Evolutionary conservation across 2,888 invertebrate species (phyloP), one percentile per base, ranked within the genome.

Genomic region (Caenorhabditis wallacei): DNA sequence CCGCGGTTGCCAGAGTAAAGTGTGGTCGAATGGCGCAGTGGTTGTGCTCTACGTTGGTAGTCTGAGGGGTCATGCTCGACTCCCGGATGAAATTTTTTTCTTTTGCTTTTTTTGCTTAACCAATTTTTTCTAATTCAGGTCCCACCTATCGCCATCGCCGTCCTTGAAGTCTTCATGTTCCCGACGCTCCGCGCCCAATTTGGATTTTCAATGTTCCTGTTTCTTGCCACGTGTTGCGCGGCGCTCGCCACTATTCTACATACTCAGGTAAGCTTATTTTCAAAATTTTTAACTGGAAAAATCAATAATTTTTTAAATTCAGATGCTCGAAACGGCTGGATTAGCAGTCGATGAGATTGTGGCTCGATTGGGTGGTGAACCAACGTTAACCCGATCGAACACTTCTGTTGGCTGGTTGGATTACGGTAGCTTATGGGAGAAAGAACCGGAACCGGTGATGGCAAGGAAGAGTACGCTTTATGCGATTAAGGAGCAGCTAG

Each of bases 151-250:
- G 69, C 74, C 16, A 81, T 89, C n/a, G 87, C 88, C 51, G 84
- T 88, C n/a, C 68, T 83, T 5, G 84, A 88, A 54, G 90, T 90
- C 11, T 75, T 88, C 35, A 64, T 85, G 56, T 90, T 90, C 48
- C 90, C 89, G 1, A 75, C 76, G 7, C 64, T 88, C 2, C 83
- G 85, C 8, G 68, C 63, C 13, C 76, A 68, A 11, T 84, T 87
- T 54, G 90, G 90, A 43, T 84, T 85, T 13, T 56, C 85, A 13
- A 87, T 89, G 81, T 87, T 89, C 78, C 48, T 88, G 51, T 78
- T 86, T 37, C 64, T 87, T 10, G 82, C 74, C 4, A 57, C 59
- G 54, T 80, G 76, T 61, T 80, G 81, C 81, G 76, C 84, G 54
- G 54, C 80, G 54, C 53, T 83, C 20, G 75, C 84, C 16, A 53